A percentile compares a stretch with the other conserved stretches of the same genome.
phyloP scores from a whole-genome alignment of 2,888 invertebrate species.

The Heterodera filipjevi region DNA sequence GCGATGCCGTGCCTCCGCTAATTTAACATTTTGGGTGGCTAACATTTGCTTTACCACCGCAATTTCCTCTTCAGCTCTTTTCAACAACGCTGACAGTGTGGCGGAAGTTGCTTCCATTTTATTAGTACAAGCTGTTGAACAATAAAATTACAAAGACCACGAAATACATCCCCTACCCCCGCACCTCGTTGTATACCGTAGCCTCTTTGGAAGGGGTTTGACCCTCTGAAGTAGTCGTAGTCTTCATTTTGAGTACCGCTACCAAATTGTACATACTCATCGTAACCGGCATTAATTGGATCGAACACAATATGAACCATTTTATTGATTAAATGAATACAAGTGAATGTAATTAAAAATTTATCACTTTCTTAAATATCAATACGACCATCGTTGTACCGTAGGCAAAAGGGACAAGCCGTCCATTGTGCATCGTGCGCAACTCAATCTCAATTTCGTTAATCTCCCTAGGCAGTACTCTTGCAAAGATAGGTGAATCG shows the following conservation, averaged over 20 bases:
- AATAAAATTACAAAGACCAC: background rate
- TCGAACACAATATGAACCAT: background rate
- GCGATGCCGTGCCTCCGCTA: too few relatives aligned
- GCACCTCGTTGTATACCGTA: slow-evolving; percentile 19
- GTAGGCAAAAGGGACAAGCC: too few relatives aligned
- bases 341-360: slow-evolving; percentile 9
- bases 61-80: too few relatives aligned
- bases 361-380: slow-evolving; percentile 21
- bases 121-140: too few relatives aligned
- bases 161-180: slow-evolving; percentile 11
- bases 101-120: too few relatives aligned
- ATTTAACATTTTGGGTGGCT: too few relatives aligned
- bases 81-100: too few relatives aligned
- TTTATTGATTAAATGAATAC: too few relatives aligned
- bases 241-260: background rate
- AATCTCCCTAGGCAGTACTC: slow-evolving; percentile 23
- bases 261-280: background rate
- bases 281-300: background rate
- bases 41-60: too few relatives aligned
- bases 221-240: background rate
- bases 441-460: slow-evolving; percentile 22
- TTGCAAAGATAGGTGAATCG: slow-evolving; percentile 1
- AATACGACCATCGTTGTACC: too few relatives aligned
- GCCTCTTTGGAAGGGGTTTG: background rate
- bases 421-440: background rate